Evolutionary conservation across 2,113 vertebrate species (phyloP), one percentile per base, ranked within the genome.

Genomic region (Apeltes quadracus): DNA sequence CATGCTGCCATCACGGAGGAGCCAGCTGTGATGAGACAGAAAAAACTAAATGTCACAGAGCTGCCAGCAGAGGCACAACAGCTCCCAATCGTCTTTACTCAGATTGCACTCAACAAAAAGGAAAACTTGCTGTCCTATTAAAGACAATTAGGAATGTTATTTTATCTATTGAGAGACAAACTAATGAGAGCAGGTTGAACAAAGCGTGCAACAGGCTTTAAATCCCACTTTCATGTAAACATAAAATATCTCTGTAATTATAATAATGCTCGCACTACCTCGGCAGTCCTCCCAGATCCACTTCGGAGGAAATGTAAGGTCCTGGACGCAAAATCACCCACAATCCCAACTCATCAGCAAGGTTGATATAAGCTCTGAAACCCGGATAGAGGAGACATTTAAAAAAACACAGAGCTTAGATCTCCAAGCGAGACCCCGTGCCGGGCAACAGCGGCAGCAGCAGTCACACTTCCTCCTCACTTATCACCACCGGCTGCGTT

Each of bases 281-380:
- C 20, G 97, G 97, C 66, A 98, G 84, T 20, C 97, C 97, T 34
- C 96, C 96, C 0, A 98, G 94, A 81, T 98, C 97, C 77, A 97
- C 91, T 27, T 97, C 96, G 0, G 96, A 93, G 79, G 95, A 97
- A 87, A 98, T 93, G 39, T 97, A 98, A 0, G 97, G 97, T 2
- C 97, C 97, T 8, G 96, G 97, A 29, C 96, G 94, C 72, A 98
- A 92, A 81, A 98, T 96, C 69, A 98, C 96, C 96, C 96, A 98
- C 44, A 98, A 86, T 15, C 94, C 96, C 1, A 96, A 53, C 36
- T 97, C 95, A 0, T 90, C 94, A 3, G 96, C 97, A 81, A 94
- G 84, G 53, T 66, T 89, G n/a, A 98, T 88, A 78, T 95, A 99
- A n/a, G 93, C 91, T 88, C 97, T 98, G 77, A 72, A 84, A 89